Conservation (phyloP, 2,113 vertebrate species). For the Labeo catla region DNA sequence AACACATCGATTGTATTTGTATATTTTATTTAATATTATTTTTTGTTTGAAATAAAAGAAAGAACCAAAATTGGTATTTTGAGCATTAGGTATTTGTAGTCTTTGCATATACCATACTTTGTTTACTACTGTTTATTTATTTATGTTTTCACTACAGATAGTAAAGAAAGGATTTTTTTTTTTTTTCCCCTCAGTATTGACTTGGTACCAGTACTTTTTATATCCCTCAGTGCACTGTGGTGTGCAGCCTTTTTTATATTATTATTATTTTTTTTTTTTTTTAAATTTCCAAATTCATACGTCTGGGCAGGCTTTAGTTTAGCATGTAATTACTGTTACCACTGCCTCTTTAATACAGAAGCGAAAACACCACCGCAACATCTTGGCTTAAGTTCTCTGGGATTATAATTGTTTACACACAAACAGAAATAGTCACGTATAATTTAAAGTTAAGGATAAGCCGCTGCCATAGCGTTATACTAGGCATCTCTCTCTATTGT, state of each 20-base stretch:
- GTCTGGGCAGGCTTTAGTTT: slow-evolving; percentile 23
- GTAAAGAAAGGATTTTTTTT: background rate
- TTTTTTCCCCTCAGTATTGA: background rate
- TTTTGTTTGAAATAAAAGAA: too few species aligned
- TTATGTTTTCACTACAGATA: background rate
- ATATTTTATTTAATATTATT: too few species aligned
- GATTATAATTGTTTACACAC: slow-evolving; percentile 35
- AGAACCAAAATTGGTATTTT: too few species aligned
- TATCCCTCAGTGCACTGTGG: background rate
- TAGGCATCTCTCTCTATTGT: background rate
- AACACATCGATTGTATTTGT: too few species aligned
- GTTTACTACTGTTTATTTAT: too few species aligned
- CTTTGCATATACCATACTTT: too few species aligned
- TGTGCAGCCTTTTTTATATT: background rate
- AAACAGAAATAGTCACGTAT: slow-evolving; percentile 50
- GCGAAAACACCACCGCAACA: slow-evolving; percentile 41
- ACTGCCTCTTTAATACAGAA: slow-evolving; percentile 36
- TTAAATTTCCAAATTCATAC: background rate
- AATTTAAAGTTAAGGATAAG: slow-evolving; percentile 44
- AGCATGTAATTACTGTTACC: slow-evolving; percentile 44
- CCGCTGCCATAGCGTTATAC: background rate
- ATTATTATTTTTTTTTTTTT: background rate
- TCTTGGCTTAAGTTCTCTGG: slow-evolving; percentile 13
- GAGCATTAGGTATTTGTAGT: too few species aligned
- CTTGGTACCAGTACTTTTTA: background rate